phyloP scores from a whole-genome alignment of 2,113 vertebrate genomes.

The zebrafish (Danio rerio) region GRCz12tu NC_133183.1:24116001-24116500 shows the following conservation, averaged over 20 bases:
- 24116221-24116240: too few relatives aligned
- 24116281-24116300: neutral
- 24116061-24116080: slow-evolving; percentile 30
- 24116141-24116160: slow-evolving; percentile 20
- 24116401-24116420: too few relatives aligned
- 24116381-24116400: neutral
- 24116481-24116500: too few relatives aligned
- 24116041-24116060: neutral
- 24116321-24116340: neutral
- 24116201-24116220: neutral
- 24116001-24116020: slow-evolving; percentile 32
- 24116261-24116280: neutral
- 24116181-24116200: neutral
- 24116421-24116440: too few relatives aligned
- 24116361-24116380: neutral
- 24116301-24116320: neutral
- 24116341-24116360: neutral
- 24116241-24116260: neutral
- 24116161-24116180: slow-evolving; percentile 3
- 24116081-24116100: slow-evolving; percentile 39
- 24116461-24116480: too few relatives aligned
- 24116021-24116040: neutral
- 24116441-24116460: too few relatives aligned
- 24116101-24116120: slow-evolving; percentile 24
- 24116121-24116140: slow-evolving; percentile 35